Evolutionary conservation across 1,140 invertebrate genomes (phyloP), one percentile per base, ranked within the genome.

Genomic region (Eumaeus atala): DNA sequence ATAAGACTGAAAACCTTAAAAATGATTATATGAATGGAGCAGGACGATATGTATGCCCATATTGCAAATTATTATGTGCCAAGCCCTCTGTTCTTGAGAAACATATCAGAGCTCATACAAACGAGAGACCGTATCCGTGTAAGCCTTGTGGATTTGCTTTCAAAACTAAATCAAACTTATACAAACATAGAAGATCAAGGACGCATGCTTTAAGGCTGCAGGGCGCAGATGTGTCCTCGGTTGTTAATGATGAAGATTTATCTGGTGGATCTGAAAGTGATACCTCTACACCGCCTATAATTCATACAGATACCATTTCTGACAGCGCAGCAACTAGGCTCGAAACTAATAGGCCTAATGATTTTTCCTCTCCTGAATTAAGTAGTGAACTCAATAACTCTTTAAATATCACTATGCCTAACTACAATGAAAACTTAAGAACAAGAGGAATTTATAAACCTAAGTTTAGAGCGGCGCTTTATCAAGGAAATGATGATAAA

Each of bases 1-100:
- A 85, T 77, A 87, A 85, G 80, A 86, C 83, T 85, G 80, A 85
- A 57, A 84, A 77, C 68, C 72, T 74, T 83, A 82, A 87, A 77
- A 87, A 73, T 66, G 84, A 87, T 83, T 80, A 77, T 78, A 81
- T 75, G 61, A 87, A 71, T 85, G 72, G 66, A 66, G 70, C 79
- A 36, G 91, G 91, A 36, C 89, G 91, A 59, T 93, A 97, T 83
- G 90, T 94, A 54, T 98, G 96, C 75, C 91, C 92, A 1, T 97
- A 95, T 80, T 98, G 96, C 87, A 94, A 93, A 72, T 85, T 95
- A 69, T 92, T 91, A 38, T 97, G 95, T 89, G 93, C 95, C 62
- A 98, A 98, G 82, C 96, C 96, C n/a, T 97, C 95, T 70, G 95
- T 97, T 40, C 88, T 97, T 48, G 92, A 97, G 77, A 98, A 98